Evolutionary conservation across 2,797 vertebrate genomes (phyloP).

Genomic region (Odontamblyopus lacepedii): DNA sequence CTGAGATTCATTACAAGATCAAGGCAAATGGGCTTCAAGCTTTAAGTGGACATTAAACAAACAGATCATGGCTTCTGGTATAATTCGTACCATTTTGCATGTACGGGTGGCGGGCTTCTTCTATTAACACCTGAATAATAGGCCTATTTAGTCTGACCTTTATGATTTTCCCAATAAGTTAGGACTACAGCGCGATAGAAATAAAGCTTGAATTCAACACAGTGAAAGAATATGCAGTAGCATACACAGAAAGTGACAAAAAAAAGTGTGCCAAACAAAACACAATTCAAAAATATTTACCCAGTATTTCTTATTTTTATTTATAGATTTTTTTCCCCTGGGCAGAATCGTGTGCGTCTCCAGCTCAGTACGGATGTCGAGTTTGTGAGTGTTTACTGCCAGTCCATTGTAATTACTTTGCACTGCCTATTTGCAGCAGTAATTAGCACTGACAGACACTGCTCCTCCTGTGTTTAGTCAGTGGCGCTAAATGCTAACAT

Average conservation of each 20-base stretch:
- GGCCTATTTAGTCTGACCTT: neutral
- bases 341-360: neutral
- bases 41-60: no score
- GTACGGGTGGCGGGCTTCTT: no score
- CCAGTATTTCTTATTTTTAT: neutral
- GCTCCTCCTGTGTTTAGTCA: slow-evolving; percentile 41
- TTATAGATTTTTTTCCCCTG: neutral
- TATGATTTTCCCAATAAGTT: neutral
- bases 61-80: no score
- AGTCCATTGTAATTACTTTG: slow-evolving; percentile 48
- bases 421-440: slow-evolving; percentile 54
- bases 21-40: no score
- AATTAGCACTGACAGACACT: slow-evolving; percentile 47
- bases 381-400: slow-evolving; percentile 22
- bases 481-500: slow-evolving; percentile 28
- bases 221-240: no score
- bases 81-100: no score
- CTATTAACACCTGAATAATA: neutral
- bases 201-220: no score
- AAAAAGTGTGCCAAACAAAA: neutral
- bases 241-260: no score
- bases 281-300: slow-evolving; percentile 1
- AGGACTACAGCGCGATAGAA: no score
- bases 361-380: neutral
- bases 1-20: no score